A percentile compares a stretch with the other conserved stretches of the same genome.
Evolutionary conservation across 2,113 vertebrate genomes (phyloP).

Genomic region (Lophotis ruficrista): DNA sequence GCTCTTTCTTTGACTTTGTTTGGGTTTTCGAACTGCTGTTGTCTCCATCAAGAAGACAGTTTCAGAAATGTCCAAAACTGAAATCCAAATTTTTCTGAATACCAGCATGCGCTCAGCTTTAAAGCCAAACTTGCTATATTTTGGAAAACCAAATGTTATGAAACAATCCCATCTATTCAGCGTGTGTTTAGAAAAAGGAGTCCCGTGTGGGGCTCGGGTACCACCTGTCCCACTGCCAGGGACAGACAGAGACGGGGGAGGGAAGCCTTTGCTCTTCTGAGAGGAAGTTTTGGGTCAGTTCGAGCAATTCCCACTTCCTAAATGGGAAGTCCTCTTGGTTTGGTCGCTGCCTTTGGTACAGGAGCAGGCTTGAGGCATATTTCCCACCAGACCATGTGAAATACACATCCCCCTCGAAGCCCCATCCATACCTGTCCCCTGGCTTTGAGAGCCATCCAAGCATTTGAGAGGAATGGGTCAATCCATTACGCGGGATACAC

Average conservation of each 20-base stretch:
- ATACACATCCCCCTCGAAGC: neutral
- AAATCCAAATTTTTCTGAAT: too few relatives aligned
- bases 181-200: rapidly evolving
- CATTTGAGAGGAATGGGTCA: neutral
- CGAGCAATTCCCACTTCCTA: neutral
- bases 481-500: neutral
- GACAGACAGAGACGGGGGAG: rapidly evolving
- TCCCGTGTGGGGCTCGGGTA: rapidly evolving
- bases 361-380: neutral
- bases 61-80: neutral
- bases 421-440: neutral
- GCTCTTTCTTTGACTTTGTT: neutral
- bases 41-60: neutral
- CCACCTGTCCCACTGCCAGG: neutral
- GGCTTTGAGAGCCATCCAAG: neutral
- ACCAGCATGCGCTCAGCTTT: neutral
- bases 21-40: neutral
- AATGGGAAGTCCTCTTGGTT: rapidly evolving
- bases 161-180: rapidly evolving
- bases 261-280: neutral
- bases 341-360: neutral
- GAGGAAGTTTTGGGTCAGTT: neutral
- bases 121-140: neutral
- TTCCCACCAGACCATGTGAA: neutral
- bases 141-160: neutral